These are phyloP conservation scores for Azemiops feae DNA, from an alignment of 2,113 vertebrate genomes.

Conservation along the genomic window DNA sequence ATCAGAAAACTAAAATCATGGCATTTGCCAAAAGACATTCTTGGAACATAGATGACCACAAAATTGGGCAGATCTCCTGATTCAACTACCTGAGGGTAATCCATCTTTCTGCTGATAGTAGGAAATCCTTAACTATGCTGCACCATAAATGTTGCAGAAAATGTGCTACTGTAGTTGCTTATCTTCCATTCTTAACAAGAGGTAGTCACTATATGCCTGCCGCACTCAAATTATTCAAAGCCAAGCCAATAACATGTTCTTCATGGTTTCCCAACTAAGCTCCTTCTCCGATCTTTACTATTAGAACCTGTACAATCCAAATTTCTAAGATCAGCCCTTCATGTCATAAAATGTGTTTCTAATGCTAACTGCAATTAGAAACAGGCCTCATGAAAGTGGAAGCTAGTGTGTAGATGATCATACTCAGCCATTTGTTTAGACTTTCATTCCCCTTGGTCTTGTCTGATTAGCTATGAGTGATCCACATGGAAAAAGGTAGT, in stretches of 20 bases:
- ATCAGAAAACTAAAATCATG: background rate
- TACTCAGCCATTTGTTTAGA: background rate
- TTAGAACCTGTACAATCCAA: background rate
- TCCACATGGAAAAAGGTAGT: background rate
- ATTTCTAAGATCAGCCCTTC: background rate
- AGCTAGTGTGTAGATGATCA: background rate
- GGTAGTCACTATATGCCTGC: background rate
- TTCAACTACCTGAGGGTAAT: background rate
- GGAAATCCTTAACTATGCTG: background rate
- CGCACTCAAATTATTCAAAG: background rate
- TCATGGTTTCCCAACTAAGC: background rate
- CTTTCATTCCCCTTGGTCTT: background rate
- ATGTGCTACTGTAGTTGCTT: background rate
- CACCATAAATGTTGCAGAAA: background rate
- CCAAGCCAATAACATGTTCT: background rate
- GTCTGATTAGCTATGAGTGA: background rate
- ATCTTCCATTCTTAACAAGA: background rate
- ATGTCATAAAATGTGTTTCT: background rate
- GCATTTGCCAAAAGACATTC: background rate
- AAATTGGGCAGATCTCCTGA: background rate
- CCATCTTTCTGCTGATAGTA: background rate
- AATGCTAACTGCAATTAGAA: background rate
- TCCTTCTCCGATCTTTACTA: background rate
- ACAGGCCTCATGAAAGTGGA: background rate
- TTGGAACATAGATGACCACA: background rate